These are phyloP conservation scores for Blomia tropicalis DNA, from an alignment of 2,888 invertebrate species.

Conservation along the genomic window DNA sequence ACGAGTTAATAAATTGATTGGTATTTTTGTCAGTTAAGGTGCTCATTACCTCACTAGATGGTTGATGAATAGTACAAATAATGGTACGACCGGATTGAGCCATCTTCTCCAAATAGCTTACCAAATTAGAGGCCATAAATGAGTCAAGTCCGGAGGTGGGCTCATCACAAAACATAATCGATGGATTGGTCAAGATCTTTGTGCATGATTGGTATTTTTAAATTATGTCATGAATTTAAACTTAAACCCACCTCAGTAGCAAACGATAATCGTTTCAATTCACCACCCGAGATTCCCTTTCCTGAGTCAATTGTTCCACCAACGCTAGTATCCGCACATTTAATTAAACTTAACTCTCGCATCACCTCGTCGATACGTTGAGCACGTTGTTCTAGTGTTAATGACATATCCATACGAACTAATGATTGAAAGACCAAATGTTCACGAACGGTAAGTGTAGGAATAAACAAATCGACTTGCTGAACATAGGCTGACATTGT, in stretches of 20 bases:
- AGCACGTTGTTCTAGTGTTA: neutral
- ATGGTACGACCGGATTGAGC: constrained; percentile 40
- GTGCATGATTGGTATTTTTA: too few species aligned
- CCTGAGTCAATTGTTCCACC: constrained; percentile 61
- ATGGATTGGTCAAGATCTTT: constrained; percentile 78
- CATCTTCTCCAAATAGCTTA: constrained; percentile 46
- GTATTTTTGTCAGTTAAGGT: too few species aligned
- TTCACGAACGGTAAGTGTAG: constrained; percentile 35
- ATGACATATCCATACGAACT: neutral
- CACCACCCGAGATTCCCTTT: constrained; percentile 89
- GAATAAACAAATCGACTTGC: constrained; percentile 35
- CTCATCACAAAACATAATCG: constrained; percentile 88
- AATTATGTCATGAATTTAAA: neutral
- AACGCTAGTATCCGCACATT: constrained; percentile 76
- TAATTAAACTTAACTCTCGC: constrained; percentile 56
- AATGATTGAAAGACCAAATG: constrained; percentile 31
- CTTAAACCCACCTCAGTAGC: constrained; percentile 63
- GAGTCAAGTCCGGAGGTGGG: constrained; percentile 92
- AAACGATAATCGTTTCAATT: constrained; percentile 82
- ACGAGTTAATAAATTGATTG: too few species aligned
- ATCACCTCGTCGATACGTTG: neutral
- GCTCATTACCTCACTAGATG: constrained; percentile 40
- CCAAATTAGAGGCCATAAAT: constrained; percentile 86
- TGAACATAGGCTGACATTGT: constrained; percentile 24
- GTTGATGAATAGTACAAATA: constrained; percentile 44